Evolutionary conservation across 2,888 invertebrate genomes (phyloP), one percentile per base, ranked within the genome.

Genomic region (Salpingus planirostris): DNA sequence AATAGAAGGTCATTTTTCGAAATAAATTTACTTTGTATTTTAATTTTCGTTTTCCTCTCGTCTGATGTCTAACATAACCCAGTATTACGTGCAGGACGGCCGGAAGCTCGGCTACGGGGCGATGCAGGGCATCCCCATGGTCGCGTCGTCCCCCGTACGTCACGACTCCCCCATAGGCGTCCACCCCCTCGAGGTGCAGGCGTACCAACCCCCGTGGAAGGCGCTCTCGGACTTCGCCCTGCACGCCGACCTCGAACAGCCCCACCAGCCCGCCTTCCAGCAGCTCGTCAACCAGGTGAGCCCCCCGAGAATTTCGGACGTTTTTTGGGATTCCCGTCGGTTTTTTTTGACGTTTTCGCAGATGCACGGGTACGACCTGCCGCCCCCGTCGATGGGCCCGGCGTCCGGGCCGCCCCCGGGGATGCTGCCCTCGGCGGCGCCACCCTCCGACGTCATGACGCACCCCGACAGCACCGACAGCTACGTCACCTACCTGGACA

Each of bases 151-250:
- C 48, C 90, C 90, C 15, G 89, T 90, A 38, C 74, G 90, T 27
- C 89, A 90, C 68, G 90, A 89, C 65, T 85, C 88, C 36, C 87
- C 87, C 1, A 70, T 86, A 36, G 84, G 89, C 35, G 78, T 88
- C 61, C 86, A 88, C 56, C 83, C 88, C 21, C 73, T 95, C 36
- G 95, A 96, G 67, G 82, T 85, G 15, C 80, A 81, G 52, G 89
- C 92, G 45, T 97, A 93, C 73, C 93, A 95, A 67, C 93, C 92
- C 32, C 92, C 90, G 22, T 96, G 95, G 96, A 93, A 95, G 70
- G 91, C 93, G 41, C 78, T 95, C 31, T 86, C 87, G 32, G 95
- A 95, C 67, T 95, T 93, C 69, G 93, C 93, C 42, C 77, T 93
- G 50, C 92, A 93, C 64, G 87, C 91, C 4, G 93, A 95, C 66